These are phyloP conservation scores for Prorops nasuta DNA, from an alignment of 1,140 invertebrate genomes.

Conservation along the genomic window DNA sequence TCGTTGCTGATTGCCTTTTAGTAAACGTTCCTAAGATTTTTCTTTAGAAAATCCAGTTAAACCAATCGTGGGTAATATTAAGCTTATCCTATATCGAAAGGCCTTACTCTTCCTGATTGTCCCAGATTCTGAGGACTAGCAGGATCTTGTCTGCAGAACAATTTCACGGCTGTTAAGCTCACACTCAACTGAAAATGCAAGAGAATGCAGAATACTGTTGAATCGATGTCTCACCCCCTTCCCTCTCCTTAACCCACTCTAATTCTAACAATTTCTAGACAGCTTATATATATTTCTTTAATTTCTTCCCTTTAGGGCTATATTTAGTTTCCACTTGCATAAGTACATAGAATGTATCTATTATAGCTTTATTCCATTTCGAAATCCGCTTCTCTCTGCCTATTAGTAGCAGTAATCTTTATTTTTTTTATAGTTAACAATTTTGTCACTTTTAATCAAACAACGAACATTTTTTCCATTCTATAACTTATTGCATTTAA, in stretches of 20 bases:
- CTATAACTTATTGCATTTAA: no score
- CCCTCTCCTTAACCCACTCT: no score
- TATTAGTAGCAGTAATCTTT: no score
- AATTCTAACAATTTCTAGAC: no score
- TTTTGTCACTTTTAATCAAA: no score
- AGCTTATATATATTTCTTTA: neutral
- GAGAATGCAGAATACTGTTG: constrained; percentile 24
- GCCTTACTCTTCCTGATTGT: constrained; percentile 6
- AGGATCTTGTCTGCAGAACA: constrained; percentile 9
- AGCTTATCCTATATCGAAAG: neutral
- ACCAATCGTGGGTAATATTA: constrained; percentile 12
- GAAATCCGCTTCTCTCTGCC: no score
- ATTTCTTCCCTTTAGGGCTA: neutral
- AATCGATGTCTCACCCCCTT: no score
- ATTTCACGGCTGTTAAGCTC: constrained; percentile 36
- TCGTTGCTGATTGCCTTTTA: constrained; percentile 20
- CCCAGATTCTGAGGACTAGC: neutral
- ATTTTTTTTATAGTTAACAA: no score
- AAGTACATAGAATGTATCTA: neutral
- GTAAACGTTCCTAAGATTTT: constrained; percentile 22
- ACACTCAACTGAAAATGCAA: constrained; percentile 21
- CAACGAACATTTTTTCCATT: no score
- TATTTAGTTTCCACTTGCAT: neutral
- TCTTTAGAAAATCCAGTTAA: no score
- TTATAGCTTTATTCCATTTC: no score